Conservation (phyloP, 2,888 invertebrate genomes). For the Drosophila anceps region DNA sequence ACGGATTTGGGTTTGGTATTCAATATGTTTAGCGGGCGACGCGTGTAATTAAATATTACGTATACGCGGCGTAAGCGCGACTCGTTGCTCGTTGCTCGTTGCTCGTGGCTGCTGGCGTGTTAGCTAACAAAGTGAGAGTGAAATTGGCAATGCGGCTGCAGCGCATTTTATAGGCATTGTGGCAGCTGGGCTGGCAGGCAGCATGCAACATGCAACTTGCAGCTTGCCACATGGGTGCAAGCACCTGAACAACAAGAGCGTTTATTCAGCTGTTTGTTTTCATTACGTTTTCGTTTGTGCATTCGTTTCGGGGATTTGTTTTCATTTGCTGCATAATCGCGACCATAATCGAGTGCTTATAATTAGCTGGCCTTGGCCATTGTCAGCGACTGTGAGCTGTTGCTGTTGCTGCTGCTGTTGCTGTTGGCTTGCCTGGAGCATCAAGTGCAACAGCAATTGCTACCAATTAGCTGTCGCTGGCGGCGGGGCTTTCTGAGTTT, state of each 20-base stretch:
- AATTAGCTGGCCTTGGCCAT: constrained; percentile 57
- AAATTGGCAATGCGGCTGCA: constrained; percentile 69
- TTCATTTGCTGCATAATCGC: constrained; percentile 62
- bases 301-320: constrained; percentile 19
- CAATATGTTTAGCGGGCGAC: background rate
- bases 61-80: constrained; percentile 40
- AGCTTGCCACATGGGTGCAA: constrained; percentile 63
- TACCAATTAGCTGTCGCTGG: constrained; percentile 54
- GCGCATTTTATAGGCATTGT: constrained; percentile 75
- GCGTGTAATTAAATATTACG: constrained; percentile 38
- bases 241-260: constrained; percentile 58
- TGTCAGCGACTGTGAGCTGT: constrained; percentile 40
- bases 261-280: constrained; percentile 5
- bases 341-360: constrained; percentile 53
- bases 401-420: background rate
- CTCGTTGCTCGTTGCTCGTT: background rate
- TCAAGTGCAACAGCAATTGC: constrained; percentile 44
- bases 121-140: constrained; percentile 81
- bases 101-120: constrained; percentile 24
- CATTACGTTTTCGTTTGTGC: constrained; percentile 7
- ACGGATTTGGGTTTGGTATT: background rate
- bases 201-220: constrained; percentile 34
- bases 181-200: constrained; percentile 2
- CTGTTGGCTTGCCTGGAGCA: constrained; percentile 24
- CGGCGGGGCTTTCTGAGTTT: constrained; percentile 51